A percentile compares a stretch with the other conserved stretches of the same genome.
phyloP scores from a whole-genome alignment of 1,140 invertebrate genomes.

The Trissolcus basalis region DNA sequence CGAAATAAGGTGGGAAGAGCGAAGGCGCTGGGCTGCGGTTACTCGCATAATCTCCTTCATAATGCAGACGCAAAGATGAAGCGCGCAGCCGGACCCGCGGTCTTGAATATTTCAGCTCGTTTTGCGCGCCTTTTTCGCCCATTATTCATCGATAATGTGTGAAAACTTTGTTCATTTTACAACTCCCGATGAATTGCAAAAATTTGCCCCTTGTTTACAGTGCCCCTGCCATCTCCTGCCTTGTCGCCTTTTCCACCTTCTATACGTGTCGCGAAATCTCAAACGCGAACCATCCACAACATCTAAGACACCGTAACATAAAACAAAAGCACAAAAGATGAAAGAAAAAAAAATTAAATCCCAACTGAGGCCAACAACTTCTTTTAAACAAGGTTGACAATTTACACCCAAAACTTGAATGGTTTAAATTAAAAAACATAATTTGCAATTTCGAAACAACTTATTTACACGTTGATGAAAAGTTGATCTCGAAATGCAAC shows the following conservation, averaged over 20 bases:
- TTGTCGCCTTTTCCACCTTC: background rate
- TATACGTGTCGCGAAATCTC: too few species aligned
- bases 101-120: constrained; percentile 54
- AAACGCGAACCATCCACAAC: too few species aligned
- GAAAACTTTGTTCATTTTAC: constrained; percentile 45
- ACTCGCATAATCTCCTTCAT: constrained; percentile 69
- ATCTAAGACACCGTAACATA: too few species aligned
- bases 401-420: too few species aligned
- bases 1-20: constrained; percentile 65
- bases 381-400: too few species aligned
- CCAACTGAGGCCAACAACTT: too few species aligned
- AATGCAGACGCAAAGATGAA: constrained; percentile 64
- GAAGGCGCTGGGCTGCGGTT: constrained; percentile 66
- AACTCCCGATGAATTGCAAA: constrained; percentile 30
- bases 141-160: constrained; percentile 55
- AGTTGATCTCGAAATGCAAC: too few species aligned
- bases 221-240: background rate
- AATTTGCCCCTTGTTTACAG: constrained; percentile 11
- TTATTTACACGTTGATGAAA: background rate
- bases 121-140: constrained; percentile 45
- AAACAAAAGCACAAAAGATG: too few species aligned
- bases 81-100: constrained; percentile 40
- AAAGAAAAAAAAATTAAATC: too few species aligned
- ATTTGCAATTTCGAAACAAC: constrained; percentile 27
- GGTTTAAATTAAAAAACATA: constrained; percentile 2